A percentile compares a stretch with the other conserved stretches of the same genome.
phyloP scores from a whole-genome alignment of 2,113 vertebrate genomes.

The Cryptomyrus ogoouensis region DNA sequence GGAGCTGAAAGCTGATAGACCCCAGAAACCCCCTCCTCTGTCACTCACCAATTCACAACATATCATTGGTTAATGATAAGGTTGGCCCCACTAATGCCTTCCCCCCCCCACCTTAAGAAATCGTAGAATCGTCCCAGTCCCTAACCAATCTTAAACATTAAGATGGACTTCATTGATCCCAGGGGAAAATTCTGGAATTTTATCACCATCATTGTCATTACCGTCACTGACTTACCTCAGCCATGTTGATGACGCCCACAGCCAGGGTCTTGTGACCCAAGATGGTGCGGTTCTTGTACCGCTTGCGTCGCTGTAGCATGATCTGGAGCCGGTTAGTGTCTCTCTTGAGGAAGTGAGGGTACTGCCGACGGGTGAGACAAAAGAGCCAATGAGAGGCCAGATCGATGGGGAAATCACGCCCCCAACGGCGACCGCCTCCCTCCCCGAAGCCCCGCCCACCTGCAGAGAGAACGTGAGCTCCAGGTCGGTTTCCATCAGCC shows the following conservation, averaged over 20 bases:
- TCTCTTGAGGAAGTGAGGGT: conserved; percentile 69
- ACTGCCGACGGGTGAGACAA: conserved; percentile 39
- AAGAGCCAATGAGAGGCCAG: neutral
- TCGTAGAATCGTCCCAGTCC: neutral
- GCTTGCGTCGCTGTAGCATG: conserved; percentile 68
- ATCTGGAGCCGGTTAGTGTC: conserved; percentile 68
- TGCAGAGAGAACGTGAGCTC: conserved; percentile 73
- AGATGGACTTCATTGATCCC: neutral
- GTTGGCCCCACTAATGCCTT: neutral
- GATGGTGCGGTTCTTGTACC: conserved; percentile 71
- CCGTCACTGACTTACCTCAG: conserved; percentile 48
- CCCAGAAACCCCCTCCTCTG: neutral
- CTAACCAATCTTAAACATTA: neutral
- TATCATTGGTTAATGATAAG: neutral
- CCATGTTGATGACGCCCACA: conserved; percentile 67
- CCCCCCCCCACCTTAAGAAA: neutral
- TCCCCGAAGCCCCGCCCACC: conserved; percentile 38
- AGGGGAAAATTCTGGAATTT: neutral
- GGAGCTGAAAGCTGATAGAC: neutral
- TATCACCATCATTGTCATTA: neutral
- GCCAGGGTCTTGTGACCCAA: conserved; percentile 70
- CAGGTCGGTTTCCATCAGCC: conserved; percentile 71
- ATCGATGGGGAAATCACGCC: neutral
- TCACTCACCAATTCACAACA: neutral
- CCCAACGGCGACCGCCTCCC: too few relatives aligned